A percentile compares a stretch with the other conserved stretches of the same genome.
Conservation (phyloP, 2,888 invertebrate species). For the Tortricodes alternella region DNA sequence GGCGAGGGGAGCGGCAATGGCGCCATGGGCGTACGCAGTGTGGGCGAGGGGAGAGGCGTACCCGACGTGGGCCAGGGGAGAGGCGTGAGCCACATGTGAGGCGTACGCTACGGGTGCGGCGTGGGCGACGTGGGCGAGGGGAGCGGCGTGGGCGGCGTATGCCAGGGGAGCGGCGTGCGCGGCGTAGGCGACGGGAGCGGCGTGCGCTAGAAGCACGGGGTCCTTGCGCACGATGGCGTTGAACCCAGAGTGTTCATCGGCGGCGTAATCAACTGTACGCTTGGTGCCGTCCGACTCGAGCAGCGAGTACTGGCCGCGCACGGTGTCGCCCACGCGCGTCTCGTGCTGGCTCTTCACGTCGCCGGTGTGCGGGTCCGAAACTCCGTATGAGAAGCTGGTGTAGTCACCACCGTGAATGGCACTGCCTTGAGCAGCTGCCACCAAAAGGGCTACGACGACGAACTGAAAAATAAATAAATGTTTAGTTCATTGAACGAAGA, state of each 20-base stretch:
- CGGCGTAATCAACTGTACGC: constrained; percentile 82
- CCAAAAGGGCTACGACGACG: constrained; percentile 69
- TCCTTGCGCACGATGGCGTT: constrained; percentile 38
- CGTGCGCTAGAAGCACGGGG: constrained; percentile 45
- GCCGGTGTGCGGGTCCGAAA: constrained; percentile 75
- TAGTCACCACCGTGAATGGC: constrained; percentile 67
- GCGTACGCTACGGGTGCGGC: constrained; percentile 39
- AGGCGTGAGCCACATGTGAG: constrained; percentile 34
- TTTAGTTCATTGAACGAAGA: background rate
- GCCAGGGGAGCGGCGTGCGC: constrained; percentile 40
- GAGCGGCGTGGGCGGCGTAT: constrained; percentile 42
- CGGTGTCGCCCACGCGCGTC: constrained; percentile 85
- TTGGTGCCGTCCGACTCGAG: constrained; percentile 84
- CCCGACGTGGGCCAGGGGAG: constrained; percentile 33
- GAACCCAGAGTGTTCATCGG: constrained; percentile 38
- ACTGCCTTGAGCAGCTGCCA: constrained; percentile 70
- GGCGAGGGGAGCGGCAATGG: constrained; percentile 35
- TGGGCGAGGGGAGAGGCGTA: constrained; percentile 33
- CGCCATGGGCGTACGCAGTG: constrained; percentile 33
- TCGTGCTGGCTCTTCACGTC: constrained; percentile 84
- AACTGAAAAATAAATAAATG: constrained; percentile 66
- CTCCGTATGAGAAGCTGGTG: constrained; percentile 75
- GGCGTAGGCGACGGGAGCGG: constrained; percentile 46
- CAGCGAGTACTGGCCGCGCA: constrained; percentile 79
- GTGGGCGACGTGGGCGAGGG: constrained; percentile 37